Evolutionary conservation across 2,113 vertebrate species (phyloP), one percentile per base, ranked within the genome.

Genomic region (Aythya baeri): DNA sequence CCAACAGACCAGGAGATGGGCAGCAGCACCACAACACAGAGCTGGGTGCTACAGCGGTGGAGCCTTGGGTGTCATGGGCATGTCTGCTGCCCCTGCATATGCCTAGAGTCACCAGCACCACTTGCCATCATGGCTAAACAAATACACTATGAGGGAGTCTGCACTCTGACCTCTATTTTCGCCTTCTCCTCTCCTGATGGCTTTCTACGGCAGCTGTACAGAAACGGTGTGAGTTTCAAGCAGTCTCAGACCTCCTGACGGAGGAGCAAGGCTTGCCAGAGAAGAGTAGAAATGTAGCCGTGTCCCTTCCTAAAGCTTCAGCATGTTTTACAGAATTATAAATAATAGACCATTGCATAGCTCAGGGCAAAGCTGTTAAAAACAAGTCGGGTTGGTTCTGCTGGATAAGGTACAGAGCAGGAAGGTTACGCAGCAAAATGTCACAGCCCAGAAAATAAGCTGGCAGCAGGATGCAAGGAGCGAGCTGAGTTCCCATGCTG

Each of bases 391-490:
- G 52, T 83, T 32, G 16, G 7, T 74, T 86, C 83, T 78, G 4
- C 65, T 75, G 61, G 17, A 15, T 70, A 76, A 85, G 3, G 7
- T 80, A 29, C 6, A 8, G 31, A 86, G 49, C 20, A 57, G 23
- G 38, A 44, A 3, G 1, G 18, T 81, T 86, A 61, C 0, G 0
- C 55, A 17, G n/a, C 17, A 52, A 81, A 90, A 74, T 62, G 25
- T 29, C 26, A 15, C 1, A 4, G 32, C 65, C 13, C 61, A 86
- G 61, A n/a, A 72, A 81, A 81, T 34, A 72, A 0, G 1, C 2
- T 32, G 16, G 15, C 2, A 7, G 36, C 38, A 29, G n/a, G 15
- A 61, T 65, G 57, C 34, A 83, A 26, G 14, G 3, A 13, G 17
- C 70, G n/a, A 79, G 38, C 36, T 59, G 22, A 83, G 52, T 23